These are phyloP conservation scores for Lordiphosa collinella DNA, from an alignment of 1,140 invertebrate species.

Conservation along the genomic window DNA sequence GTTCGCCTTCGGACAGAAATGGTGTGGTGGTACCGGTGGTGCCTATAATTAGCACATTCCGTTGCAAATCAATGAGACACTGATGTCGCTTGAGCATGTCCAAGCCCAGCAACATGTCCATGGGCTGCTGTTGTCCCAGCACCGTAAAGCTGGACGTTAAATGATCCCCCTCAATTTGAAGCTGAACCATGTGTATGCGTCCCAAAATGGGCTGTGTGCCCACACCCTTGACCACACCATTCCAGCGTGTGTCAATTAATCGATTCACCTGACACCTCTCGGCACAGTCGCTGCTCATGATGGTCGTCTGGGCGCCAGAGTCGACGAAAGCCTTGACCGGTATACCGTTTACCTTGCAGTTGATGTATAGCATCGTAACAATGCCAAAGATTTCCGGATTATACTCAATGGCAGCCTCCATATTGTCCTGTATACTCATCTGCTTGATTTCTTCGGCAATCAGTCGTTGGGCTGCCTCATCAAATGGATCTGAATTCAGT, in stretches of 20 bases:
- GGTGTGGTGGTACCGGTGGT: conserved; percentile 95
- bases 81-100: conserved; percentile 99
- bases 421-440: conserved; percentile 98
- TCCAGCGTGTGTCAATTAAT: conserved; percentile 94
- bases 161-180: conserved; percentile 96
- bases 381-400: conserved; percentile 99
- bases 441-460: conserved; percentile 97
- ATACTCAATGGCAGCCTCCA: conserved; percentile 99
- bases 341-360: conserved; percentile 96
- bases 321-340: conserved; percentile 99
- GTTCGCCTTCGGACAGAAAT: conserved; percentile 94
- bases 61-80: conserved; percentile 96
- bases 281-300: conserved; percentile 95
- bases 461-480: conserved; percentile 94
- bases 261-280: conserved; percentile 97
- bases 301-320: conserved; percentile 96
- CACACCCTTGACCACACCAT: conserved; percentile 97
- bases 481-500: conserved; percentile 95
- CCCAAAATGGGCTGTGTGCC: conserved; percentile 97
- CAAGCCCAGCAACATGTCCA: conserved; percentile 98
- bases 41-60: conserved; percentile 94
- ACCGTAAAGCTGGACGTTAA: conserved; percentile 98
- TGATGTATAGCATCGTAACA: conserved; percentile 98
- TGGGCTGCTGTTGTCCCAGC: conserved; percentile 97
- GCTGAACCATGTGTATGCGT: conserved; percentile 97